Conservation (phyloP, 2,113 vertebrate species). For the Podocnemis expansa region DNA sequence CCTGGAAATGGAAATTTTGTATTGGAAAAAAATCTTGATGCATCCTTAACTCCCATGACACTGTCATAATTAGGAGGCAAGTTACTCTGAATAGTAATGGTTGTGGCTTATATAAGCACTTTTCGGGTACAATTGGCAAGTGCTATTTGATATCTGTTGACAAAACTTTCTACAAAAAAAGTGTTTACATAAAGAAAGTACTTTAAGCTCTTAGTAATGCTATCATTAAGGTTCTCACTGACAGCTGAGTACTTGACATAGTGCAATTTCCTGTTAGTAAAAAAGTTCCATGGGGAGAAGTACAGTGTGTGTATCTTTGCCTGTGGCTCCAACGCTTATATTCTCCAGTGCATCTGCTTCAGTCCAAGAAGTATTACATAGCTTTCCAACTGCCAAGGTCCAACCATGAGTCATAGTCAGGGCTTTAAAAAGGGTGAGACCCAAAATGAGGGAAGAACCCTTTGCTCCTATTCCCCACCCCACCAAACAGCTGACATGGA, state of each 20-base stretch:
- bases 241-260: background rate
- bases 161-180: background rate
- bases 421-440: background rate
- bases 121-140: background rate
- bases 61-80: fast-evolving
- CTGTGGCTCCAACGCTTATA: fast-evolving
- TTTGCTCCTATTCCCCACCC: background rate
- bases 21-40: background rate
- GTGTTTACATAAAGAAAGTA: background rate
- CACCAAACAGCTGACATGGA: slow-evolving; percentile 18
- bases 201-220: slow-evolving; percentile 11
- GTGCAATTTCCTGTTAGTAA: background rate
- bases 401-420: too few species aligned
- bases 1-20: background rate
- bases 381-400: fast-evolving
- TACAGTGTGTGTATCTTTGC: background rate
- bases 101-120: background rate
- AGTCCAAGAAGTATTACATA: fast-evolving
- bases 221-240: fast-evolving
- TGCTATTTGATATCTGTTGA: background rate
- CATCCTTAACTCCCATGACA: fast-evolving
- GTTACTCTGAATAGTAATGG: background rate
- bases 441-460: background rate
- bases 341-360: background rate
- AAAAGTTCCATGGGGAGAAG: background rate